A percentile compares a stretch with the other conserved stretches of the same genome.
phyloP scores from a whole-genome alignment of 2,113 vertebrate species.

The Calonectris borealis region DNA sequence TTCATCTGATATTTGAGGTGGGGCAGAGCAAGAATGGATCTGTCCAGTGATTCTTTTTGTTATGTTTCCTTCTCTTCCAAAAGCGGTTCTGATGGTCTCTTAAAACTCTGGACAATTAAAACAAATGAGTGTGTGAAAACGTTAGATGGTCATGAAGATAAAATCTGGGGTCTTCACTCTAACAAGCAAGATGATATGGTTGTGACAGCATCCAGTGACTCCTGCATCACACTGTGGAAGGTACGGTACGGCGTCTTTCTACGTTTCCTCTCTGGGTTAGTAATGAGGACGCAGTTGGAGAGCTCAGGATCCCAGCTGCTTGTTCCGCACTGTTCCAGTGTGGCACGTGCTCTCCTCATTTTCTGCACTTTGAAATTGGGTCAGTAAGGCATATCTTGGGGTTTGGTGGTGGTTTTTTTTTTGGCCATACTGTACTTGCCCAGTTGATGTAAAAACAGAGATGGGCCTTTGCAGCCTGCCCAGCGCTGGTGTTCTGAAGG shows the following conservation, averaged over 20 bases:
- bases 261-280: not conserved
- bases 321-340: not conserved
- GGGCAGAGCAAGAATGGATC: not conserved
- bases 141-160: slow-evolving; percentile 89
- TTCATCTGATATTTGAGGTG: not conserved
- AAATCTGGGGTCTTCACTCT: slow-evolving; percentile 93
- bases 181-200: slow-evolving; percentile 81
- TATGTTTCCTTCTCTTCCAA: not conserved
- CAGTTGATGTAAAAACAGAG: not conserved
- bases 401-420: not conserved
- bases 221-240: slow-evolving; percentile 88
- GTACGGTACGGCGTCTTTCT: slow-evolving; percentile 35
- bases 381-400: not conserved
- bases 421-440: not conserved
- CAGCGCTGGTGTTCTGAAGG: not conserved
- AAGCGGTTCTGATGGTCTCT: slow-evolving; percentile 91
- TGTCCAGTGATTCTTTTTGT: not conserved
- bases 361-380: not conserved
- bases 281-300: not conserved
- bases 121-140: slow-evolving; percentile 94
- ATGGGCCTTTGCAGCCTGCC: not conserved
- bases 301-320: not conserved
- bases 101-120: slow-evolving; percentile 98
- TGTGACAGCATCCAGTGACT: slow-evolving; percentile 89
- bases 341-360: accelerated